These are phyloP conservation scores for Brassicogethes aeneus DNA, from an alignment of 2,888 invertebrate genomes.

Conservation along the genomic window DNA sequence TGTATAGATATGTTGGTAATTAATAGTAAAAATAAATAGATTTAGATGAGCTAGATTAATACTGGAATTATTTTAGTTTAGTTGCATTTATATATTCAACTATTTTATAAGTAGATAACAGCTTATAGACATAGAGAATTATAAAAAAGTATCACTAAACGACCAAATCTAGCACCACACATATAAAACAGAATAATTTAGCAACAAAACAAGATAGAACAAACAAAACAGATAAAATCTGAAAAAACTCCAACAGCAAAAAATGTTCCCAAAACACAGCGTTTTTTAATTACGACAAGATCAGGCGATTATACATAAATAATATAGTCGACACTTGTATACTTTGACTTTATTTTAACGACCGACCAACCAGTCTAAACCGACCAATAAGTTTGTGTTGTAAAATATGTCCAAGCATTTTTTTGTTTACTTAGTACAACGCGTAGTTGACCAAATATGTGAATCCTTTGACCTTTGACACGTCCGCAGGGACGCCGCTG, in stretches of 20 bases:
- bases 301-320: slow-evolving; percentile 21
- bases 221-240: slow-evolving; percentile 35
- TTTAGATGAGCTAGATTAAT: neutral
- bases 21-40: too few species aligned
- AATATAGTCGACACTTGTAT: slow-evolving; percentile 15
- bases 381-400: too few species aligned
- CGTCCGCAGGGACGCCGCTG: slow-evolving; percentile 14
- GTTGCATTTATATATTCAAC: too few species aligned
- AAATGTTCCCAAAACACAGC: slow-evolving; percentile 34
- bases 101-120: too few species aligned
- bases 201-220: slow-evolving; percentile 28
- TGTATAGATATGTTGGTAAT: too few species aligned
- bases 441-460: too few species aligned
- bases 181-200: slow-evolving; percentile 5
- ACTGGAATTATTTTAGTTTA: slow-evolving; percentile 1
- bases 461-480: too few species aligned
- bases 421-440: too few species aligned
- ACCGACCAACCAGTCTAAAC: too few species aligned
- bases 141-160: slow-evolving; percentile 6
- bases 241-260: slow-evolving; percentile 39
- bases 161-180: slow-evolving; percentile 1
- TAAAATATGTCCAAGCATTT: too few species aligned
- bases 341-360: too few species aligned
- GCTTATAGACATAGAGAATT: neutral
- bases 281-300: slow-evolving; percentile 23